Conservation (phyloP, 1,140 invertebrate genomes). For the Dryas iulia region DNA sequence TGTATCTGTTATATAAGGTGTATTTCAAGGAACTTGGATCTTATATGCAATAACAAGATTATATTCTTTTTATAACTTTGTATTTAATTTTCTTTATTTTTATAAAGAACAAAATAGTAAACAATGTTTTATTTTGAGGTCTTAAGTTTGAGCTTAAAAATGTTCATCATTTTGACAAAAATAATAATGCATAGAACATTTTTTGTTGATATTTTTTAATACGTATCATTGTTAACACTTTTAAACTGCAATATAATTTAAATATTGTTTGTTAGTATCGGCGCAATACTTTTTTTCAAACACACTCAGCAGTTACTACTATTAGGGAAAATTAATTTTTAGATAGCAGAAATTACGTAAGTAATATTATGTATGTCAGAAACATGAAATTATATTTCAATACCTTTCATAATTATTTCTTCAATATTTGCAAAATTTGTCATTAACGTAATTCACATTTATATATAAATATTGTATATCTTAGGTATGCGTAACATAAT, state of each 20-base stretch:
- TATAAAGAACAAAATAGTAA: background rate
- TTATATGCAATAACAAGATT: constrained; percentile 24
- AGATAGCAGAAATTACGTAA: background rate
- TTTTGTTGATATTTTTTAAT: no score
- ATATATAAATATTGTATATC: background rate
- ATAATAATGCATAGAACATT: no score
- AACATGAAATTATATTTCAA: background rate
- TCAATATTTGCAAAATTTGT: constrained; percentile 2
- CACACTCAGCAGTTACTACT: no score
- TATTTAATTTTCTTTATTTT: background rate
- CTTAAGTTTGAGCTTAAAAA: no score
- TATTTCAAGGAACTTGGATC: background rate
- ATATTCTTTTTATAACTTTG: constrained; percentile 8
- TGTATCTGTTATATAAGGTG: background rate
- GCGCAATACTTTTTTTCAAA: background rate
- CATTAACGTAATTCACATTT: constrained; percentile 3
- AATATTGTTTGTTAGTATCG: background rate
- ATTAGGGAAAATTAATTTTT: no score
- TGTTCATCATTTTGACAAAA: no score
- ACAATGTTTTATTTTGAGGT: background rate
- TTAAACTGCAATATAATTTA: background rate
- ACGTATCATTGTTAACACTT: no score
- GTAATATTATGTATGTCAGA: background rate
- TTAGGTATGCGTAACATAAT: background rate
- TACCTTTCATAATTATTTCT: constrained; percentile 22